phyloP scores from a whole-genome alignment of 1,140 invertebrate species.

The Zaprionus camerounensis region DNA sequence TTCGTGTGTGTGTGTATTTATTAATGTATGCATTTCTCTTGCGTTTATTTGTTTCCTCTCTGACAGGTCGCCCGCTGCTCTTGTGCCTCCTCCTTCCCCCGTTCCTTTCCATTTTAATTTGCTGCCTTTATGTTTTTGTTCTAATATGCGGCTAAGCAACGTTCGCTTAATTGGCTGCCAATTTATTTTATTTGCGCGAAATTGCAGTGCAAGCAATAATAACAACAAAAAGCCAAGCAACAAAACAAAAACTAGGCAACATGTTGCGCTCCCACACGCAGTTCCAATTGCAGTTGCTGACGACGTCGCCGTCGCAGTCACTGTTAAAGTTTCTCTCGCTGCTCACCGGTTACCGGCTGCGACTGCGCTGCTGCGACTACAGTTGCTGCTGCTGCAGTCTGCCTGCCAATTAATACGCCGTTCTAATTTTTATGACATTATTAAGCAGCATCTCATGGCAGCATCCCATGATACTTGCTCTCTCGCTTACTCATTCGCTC shows the following conservation, averaged over 20 bases:
- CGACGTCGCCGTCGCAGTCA: conserved; percentile 15
- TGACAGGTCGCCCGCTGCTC: not conserved
- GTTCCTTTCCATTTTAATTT: conserved; percentile 67
- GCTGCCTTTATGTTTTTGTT: conserved; percentile 80
- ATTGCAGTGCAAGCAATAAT: conserved; percentile 65
- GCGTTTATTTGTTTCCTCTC: conserved; percentile 3
- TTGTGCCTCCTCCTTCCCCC: conserved; percentile 4
- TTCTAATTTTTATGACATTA: conserved; percentile 83
- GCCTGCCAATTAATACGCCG: conserved; percentile 78
- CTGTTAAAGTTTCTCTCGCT: not conserved
- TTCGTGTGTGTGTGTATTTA: not conserved
- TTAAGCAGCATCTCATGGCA: conserved; percentile 71
- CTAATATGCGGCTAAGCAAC: conserved; percentile 67
- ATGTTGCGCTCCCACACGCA: conserved; percentile 79
- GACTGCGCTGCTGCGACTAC: conserved; percentile 27
- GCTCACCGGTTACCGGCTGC: conserved; percentile 2
- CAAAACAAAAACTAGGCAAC: conserved; percentile 62
- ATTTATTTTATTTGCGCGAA: conserved; percentile 83
- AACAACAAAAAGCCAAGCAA: conserved; percentile 37
- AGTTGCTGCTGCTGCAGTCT: conserved; percentile 1
- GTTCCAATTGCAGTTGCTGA: conserved; percentile 50
- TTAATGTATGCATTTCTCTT: conserved; percentile 28
- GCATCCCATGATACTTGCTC: conserved; percentile 38
- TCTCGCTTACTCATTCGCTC: conserved; percentile 8
- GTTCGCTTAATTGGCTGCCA: conserved; percentile 79